Evolutionary conservation across 2,113 vertebrate species (phyloP), one percentile per base, ranked within the genome.

Genomic region (Syrrhaptes paradoxus): DNA sequence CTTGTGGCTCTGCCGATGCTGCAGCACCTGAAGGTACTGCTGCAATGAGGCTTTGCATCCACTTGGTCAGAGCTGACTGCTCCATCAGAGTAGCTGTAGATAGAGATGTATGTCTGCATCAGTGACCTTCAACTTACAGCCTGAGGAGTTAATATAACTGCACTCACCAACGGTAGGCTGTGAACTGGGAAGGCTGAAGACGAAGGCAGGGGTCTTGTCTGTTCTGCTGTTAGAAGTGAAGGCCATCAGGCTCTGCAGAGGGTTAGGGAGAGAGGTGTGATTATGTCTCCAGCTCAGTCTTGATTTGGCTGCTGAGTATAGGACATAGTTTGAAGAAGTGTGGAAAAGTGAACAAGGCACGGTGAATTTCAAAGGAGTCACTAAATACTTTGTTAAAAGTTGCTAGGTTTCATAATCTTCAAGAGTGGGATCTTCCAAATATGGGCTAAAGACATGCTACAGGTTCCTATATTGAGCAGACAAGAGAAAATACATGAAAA

Each of bases 61-160:
- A 0, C 61, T 62, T 3, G 0, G 11, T 66, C 0, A 0, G 71
- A 90, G 63, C 58, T 21, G 85, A 12, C 43, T 46, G 6, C 29
- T 63, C 61, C 25, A 4, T 71, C 4, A 0, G 38, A 43, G 72
- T 22, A 59, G 55, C 81, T 38, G 54, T 48, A 68, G 66, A 1
- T 31, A 4, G 58, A 74, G 54, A n/a, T 73, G 46, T 11, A 1
- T 22, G 58, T 91, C 92, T 93, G 74, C 74, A 52, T 78, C 52
- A 19, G 48, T n/a, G 70, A 75, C 90, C 66, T 91, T 91, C 61
- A 75, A 1, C 12, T 81, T 70, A 5, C 36, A 74, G 77, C 81
- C 41, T 21, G 26, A 61, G 54, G 38, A 59, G 20, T 55, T 55
- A 12, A 21, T 5, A 14, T 34, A 63, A 29, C 58, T 75, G 54